Percentiles rank a stretch among this genome's conserved stretches.
Conservation (phyloP, 2,113 vertebrate genomes). For the Cairina moschata region DNA sequence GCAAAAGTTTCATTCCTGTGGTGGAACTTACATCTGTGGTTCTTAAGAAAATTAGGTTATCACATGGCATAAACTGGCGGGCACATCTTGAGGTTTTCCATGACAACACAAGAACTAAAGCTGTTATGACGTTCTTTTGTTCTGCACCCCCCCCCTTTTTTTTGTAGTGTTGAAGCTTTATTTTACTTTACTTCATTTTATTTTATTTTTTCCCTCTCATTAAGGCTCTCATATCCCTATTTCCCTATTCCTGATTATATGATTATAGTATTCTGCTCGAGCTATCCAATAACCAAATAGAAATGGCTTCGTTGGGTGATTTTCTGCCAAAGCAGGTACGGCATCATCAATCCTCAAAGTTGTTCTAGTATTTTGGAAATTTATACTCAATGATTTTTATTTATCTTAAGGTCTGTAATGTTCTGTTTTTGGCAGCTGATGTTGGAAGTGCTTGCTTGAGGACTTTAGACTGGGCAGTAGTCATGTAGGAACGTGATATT, state of each 20-base stretch:
- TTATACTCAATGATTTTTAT: not conserved
- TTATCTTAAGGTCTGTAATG: not conserved
- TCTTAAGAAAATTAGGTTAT: not conserved
- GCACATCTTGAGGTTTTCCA: not conserved
- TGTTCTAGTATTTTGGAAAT: not conserved
- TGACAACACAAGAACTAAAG: not conserved
- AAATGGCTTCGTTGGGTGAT: not conserved
- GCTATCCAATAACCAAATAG: not conserved
- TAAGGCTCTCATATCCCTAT: not conserved
- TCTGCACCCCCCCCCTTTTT: accelerated
- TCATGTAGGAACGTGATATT: not conserved
- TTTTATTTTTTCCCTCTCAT: no score
- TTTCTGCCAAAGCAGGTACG: not conserved
- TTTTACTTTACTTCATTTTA: no score
- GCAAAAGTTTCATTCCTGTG: accelerated
- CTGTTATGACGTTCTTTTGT: accelerated
- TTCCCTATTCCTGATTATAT: not conserved
- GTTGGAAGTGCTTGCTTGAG: not conserved
- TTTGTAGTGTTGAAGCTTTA: not conserved
- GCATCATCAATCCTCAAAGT: not conserved
- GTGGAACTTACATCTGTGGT: not conserved
- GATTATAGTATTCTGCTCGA: not conserved
- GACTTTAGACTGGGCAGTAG: not conserved
- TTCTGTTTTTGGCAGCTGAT: not conserved
- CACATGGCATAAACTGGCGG: accelerated